These are phyloP conservation scores for Hycleus phaleratus DNA, from an alignment of 1,140 invertebrate genomes.

Conservation along the genomic window DNA sequence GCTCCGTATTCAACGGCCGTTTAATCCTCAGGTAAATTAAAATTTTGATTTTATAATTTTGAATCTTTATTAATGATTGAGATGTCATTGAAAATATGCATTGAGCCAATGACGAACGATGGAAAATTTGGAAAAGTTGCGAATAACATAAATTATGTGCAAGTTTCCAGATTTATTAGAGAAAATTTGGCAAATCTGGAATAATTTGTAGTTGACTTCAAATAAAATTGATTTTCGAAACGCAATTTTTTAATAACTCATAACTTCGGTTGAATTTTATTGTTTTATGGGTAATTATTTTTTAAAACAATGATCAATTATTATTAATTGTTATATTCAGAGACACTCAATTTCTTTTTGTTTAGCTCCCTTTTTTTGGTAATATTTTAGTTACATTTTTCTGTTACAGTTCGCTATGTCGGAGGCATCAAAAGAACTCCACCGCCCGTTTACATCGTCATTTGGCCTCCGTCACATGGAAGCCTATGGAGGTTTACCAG, in stretches of 20 bases:
- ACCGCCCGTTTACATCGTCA: constrained; percentile 41
- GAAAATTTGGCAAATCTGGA: too few species aligned
- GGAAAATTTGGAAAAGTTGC: too few species aligned
- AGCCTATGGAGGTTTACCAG: constrained; percentile 46
- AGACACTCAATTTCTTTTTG: neutral
- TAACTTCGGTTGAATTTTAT: neutral
- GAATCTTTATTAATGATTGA: neutral
- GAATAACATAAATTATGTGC: neutral
- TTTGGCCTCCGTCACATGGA: constrained; percentile 49
- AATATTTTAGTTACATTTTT: constrained; percentile 25
- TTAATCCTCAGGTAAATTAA: constrained; percentile 54
- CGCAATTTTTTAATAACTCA: too few species aligned
- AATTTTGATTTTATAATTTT: neutral
- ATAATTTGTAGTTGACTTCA: too few species aligned
- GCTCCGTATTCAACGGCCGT: constrained; percentile 64
- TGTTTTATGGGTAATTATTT: neutral
- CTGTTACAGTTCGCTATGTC: constrained; percentile 38
- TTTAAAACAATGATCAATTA: constrained; percentile 13
- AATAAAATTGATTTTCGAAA: too few species aligned
- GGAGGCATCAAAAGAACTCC: constrained; percentile 38
- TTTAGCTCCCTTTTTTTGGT: neutral
- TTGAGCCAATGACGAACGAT: constrained; percentile 9
- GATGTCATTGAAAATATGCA: constrained; percentile 14
- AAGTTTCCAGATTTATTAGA: too few species aligned
- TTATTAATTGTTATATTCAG: neutral